Base-by-base conservation (phyloP, 2,797 vertebrate species). In the Amblyraja radiata region DNA sequence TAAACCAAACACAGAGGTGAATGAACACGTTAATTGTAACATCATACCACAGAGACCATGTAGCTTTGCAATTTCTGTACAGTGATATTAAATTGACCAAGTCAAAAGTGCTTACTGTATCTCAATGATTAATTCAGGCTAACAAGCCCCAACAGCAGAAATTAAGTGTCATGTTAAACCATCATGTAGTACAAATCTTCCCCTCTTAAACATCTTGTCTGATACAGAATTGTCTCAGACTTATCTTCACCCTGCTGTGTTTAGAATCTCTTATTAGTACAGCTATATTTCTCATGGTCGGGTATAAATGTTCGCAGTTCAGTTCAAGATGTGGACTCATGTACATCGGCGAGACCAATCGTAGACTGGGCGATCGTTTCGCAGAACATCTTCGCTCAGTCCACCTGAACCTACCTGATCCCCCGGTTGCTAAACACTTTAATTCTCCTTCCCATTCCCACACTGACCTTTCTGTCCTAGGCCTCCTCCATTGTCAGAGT, bases 91-190 rank as follows among this genome's bases (percentile, higher is more conserved):
- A 92, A 58, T 76, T 58, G 71, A 54, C 39, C 23, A 92, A 76
- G 90, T 54, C 39, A 92, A 92, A 58, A 28, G 58, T 25, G 23
- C 71, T 92, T 91, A 46, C 46, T 46, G 46, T 46, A 73, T 91
- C 68, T 73, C 63, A 28, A 54, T 32, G 68, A 54, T 74, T 76
- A 74, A 92, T 92, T 58, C 71, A 74, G 68, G 90, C 39, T 92
- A 76, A 76, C 90, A 92, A 92, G 23, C 39, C 90, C 90, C 90
- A 76, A 71, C 14, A 92, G 71, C 71, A 92, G 76, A 76, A 92
- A 54, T 46, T 25, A 91, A 91, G 39, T 91, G 90, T 54, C 71
- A 54, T 74, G 90, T 91, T 74, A 91, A 91, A 28, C 25, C 90
- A 73, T 91, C 68, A 54, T 76, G 36, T 76, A 76, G 5, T 3